Evolutionary conservation across 2,888 invertebrate genomes (phyloP).

Genomic region (Drosophila bunnanda): DNA sequence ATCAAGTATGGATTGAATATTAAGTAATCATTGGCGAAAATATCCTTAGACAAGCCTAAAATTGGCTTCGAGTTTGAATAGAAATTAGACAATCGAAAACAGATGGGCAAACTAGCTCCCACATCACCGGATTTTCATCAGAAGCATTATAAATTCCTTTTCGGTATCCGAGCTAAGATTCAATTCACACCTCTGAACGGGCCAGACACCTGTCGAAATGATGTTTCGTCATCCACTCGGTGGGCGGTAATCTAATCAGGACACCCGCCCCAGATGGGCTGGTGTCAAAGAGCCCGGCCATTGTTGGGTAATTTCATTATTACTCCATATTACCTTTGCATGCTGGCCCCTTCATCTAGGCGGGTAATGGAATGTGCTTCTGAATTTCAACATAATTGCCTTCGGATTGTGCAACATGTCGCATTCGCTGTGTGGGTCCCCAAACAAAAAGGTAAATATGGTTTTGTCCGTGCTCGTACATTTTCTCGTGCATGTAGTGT

Average conservation of each 20-base stretch:
- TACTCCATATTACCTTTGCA: conserved; percentile 45
- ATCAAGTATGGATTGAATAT: background rate
- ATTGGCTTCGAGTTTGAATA: background rate
- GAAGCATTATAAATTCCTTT: background rate
- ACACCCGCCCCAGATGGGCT: conserved; percentile 1
- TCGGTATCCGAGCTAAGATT: conserved; percentile 7
- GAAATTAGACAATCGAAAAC: too few relatives aligned
- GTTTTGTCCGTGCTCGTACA: conserved; percentile 1
- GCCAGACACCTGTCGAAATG: conserved; percentile 20
- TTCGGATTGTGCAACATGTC: conserved; percentile 41
- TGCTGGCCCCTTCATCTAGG: conserved; percentile 3
- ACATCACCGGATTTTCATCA: background rate
- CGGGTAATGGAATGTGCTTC: conserved; percentile 23
- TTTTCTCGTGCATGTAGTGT: background rate
- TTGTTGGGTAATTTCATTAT: conserved; percentile 52
- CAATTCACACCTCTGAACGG: conserved; percentile 21
- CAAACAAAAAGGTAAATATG: conserved; percentile 21
- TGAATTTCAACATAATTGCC: conserved; percentile 44
- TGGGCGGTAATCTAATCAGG: conserved; percentile 34
- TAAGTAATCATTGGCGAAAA: background rate
- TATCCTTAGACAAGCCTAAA: too few relatives aligned
- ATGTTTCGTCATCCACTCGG: conserved; percentile 6
- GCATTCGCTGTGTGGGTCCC: conserved; percentile 28
- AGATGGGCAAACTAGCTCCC: too few relatives aligned
- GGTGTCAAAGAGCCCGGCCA: conserved; percentile 21